A percentile compares a stretch with the other conserved stretches of the same genome.
phyloP scores from a whole-genome alignment of 2,888 invertebrate species.

The Xylophagus ater region DNA sequence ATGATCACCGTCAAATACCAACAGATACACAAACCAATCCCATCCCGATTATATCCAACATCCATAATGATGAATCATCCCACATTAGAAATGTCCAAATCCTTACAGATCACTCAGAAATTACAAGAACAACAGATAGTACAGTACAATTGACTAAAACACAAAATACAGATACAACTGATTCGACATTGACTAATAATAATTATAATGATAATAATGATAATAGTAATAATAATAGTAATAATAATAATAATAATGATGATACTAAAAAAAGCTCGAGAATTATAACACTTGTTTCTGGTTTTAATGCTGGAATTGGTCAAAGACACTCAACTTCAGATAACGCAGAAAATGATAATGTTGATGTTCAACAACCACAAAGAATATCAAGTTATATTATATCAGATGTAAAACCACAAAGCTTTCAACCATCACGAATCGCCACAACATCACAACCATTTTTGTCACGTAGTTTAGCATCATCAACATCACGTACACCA shows the following conservation, averaged over 20 bases:
- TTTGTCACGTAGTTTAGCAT: background rate
- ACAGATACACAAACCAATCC: constrained; percentile 28
- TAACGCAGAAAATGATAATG: constrained; percentile 10
- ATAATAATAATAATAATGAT: constrained; percentile 2
- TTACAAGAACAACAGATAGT: constrained; percentile 1
- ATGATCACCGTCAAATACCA: constrained; percentile 16
- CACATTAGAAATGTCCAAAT: constrained; percentile 14
- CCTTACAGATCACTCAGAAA: constrained; percentile 9
- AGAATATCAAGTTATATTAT: constrained; percentile 31
- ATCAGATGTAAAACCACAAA: constrained; percentile 38
- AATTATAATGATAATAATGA: constrained; percentile 1
- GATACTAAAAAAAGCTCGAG: constrained; percentile 7
- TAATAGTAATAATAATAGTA: background rate
- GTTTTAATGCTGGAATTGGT: constrained; percentile 10
- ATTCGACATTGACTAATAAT: constrained; percentile 7
- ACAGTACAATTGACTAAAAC: constrained; percentile 9
- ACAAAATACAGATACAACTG: constrained; percentile 15
- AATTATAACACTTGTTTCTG: constrained; percentile 13
- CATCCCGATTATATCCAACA: constrained; percentile 14
- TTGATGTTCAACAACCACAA: constrained; percentile 23
- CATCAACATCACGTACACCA: background rate
- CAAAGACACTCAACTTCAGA: constrained; percentile 1
- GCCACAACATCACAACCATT: constrained; percentile 20
- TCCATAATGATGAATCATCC: constrained; percentile 13
- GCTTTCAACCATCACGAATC: constrained; percentile 33